Evolutionary conservation across 2,113 vertebrate species (phyloP).

Genomic region (Struthio camelus): DNA sequence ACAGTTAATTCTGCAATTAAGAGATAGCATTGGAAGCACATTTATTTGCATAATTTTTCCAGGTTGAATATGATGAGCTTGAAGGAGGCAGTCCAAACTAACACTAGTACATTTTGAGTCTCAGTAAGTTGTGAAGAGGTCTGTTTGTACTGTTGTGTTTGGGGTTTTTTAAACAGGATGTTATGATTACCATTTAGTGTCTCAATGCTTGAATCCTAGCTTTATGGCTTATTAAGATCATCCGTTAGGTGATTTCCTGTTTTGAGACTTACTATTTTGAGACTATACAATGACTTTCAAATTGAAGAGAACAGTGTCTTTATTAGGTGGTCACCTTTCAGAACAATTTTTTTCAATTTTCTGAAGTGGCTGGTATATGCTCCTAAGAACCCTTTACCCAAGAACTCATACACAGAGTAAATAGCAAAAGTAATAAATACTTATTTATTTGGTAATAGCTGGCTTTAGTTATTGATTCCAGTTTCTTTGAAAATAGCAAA

Average conservation of each 20-base stretch:
- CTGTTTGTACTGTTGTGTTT: neutral
- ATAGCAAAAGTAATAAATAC: neutral
- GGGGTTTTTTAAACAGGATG: neutral
- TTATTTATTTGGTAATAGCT: neutral
- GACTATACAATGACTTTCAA: neutral
- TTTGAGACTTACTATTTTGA: neutral
- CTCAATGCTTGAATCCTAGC: neutral
- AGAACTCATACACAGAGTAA: neutral
- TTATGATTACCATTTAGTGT: neutral
- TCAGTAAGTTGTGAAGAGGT: slow-evolving; percentile 39
- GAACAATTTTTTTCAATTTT: neutral
- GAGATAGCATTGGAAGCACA: slow-evolving; percentile 20
- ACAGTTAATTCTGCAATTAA: neutral
- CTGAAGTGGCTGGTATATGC: neutral
- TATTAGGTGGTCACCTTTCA: neutral
- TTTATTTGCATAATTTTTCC: slow-evolving; percentile 32
- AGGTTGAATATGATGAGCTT: slow-evolving; percentile 42
- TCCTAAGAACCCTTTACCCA: neutral
- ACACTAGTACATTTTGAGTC: slow-evolving; percentile 20
- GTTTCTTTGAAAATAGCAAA: slow-evolving; percentile 83
- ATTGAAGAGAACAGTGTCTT: neutral
- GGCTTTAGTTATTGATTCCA: slow-evolving; percentile 17
- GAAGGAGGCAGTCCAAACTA: slow-evolving; percentile 36
- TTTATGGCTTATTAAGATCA: neutral
- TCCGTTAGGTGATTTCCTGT: neutral